A percentile compares a stretch with the other conserved stretches of the same genome.
phyloP scores from a whole-genome alignment of 2,113 vertebrate genomes.

The Rynchops niger region DNA sequence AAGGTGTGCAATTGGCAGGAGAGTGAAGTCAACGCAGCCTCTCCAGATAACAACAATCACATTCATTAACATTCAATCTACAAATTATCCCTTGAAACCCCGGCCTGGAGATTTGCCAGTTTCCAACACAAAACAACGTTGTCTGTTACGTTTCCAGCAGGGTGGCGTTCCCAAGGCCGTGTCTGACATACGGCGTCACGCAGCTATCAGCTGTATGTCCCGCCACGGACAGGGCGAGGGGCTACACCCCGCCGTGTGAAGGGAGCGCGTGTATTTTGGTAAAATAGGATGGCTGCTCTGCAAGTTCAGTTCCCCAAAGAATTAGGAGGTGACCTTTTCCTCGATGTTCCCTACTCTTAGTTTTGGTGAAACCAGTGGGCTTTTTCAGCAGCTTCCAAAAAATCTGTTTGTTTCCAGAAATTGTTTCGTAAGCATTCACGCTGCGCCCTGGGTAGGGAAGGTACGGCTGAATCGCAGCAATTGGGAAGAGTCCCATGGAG shows the following conservation, averaged over 20 bases:
- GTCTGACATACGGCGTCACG: background rate
- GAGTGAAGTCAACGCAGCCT: background rate
- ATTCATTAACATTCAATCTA: constrained; percentile 44
- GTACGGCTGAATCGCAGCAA: background rate
- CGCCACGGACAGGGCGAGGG: accelerated
- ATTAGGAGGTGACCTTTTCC: background rate
- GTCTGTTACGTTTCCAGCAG: background rate
- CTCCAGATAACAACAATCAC: background rate
- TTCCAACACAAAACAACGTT: background rate
- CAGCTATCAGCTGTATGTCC: background rate
- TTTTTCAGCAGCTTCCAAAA: background rate
- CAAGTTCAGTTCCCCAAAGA: background rate
- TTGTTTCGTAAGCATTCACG: background rate
- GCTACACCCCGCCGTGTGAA: background rate
- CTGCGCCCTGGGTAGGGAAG: background rate
- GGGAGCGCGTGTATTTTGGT: background rate
- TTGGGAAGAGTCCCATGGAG: background rate
- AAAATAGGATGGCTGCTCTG: background rate
- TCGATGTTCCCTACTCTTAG: background rate
- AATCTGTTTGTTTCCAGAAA: background rate
- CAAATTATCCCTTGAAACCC: constrained; percentile 39
- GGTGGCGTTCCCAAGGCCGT: background rate
- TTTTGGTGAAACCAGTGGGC: background rate
- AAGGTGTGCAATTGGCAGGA: background rate
- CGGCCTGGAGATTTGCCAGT: constrained; percentile 40